These are phyloP conservation scores for Frankliniella fusca DNA, from an alignment of 2,888 invertebrate species.

Conservation along the genomic window DNA sequence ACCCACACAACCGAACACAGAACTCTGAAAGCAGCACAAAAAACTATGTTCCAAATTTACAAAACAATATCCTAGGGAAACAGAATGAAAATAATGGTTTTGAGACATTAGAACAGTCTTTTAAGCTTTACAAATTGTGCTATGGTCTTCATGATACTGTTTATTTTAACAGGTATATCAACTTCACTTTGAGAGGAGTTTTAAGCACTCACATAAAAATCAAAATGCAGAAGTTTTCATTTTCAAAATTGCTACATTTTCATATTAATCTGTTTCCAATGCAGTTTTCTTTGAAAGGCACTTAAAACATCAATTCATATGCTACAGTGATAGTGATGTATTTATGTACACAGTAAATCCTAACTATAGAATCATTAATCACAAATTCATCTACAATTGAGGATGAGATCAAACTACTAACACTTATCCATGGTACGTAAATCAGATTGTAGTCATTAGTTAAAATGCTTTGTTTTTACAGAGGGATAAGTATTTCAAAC, in stretches of 20 bases:
- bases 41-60: not conserved
- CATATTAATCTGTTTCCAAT: not conserved
- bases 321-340: not conserved
- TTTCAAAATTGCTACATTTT: no score
- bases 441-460: no score
- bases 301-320: not conserved
- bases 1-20: not conserved
- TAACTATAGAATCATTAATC: not conserved
- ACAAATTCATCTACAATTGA: not conserved
- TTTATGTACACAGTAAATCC: not conserved
- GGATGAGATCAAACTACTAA: not conserved
- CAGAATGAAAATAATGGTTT: not conserved
- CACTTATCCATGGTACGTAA: not conserved
- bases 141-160: not conserved
- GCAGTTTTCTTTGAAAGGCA: constrained; percentile 2
- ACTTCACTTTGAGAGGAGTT: not conserved
- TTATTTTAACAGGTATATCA: no score
- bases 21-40: not conserved
- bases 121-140: not conserved
- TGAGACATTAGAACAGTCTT: constrained; percentile 6
- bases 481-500: no score
- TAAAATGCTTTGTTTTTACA: no score
- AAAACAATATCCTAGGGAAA: not conserved
- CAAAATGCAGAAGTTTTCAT: no score
- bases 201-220: not conserved